A percentile compares a stretch with the other conserved stretches of the same genome.
phyloP scores from a whole-genome alignment of 1,140 invertebrate genomes.

The Hirudo medicinalis region DNA sequence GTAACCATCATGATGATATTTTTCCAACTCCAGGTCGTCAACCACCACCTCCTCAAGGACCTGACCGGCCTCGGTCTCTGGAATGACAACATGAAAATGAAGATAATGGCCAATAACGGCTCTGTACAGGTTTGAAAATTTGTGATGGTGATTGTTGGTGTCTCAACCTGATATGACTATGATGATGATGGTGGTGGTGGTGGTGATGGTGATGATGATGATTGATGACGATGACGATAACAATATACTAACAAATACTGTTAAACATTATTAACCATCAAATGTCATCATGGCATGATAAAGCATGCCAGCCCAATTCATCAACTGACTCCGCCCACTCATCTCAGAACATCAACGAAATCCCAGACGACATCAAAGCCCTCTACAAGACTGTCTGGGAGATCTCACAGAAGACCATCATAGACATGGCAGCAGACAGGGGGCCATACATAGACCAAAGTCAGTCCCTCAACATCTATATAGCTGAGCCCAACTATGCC shows the following conservation, averaged over 20 bases:
- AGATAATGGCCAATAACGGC: conserved; percentile 76
- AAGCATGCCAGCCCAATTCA: background rate
- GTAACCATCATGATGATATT: background rate
- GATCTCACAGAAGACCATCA: conserved; percentile 78
- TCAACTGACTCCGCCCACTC: background rate
- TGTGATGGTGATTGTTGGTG: background rate
- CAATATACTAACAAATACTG: too few relatives aligned
- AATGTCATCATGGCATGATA: background rate
- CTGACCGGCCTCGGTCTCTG: conserved; percentile 77
- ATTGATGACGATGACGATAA: too few relatives aligned
- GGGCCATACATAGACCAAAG: conserved; percentile 97
- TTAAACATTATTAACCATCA: background rate
- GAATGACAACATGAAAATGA: conserved; percentile 89
- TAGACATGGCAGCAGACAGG: conserved; percentile 94
- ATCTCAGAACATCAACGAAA: conserved; percentile 11
- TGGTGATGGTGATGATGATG: too few relatives aligned
- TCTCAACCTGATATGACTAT: too few relatives aligned
- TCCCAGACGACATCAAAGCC: conserved; percentile 8
- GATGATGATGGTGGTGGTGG: background rate
- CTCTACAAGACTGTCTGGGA: conserved; percentile 99
- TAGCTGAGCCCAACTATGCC: conserved; percentile 80
- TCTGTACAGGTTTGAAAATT: conserved; percentile 60
- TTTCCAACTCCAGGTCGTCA: conserved; percentile 61
- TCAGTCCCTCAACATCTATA: conserved; percentile 90
- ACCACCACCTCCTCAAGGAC: conserved; percentile 87